phyloP scores from a whole-genome alignment of 2,113 vertebrate genomes.

The Capreolus pygargus region DNA sequence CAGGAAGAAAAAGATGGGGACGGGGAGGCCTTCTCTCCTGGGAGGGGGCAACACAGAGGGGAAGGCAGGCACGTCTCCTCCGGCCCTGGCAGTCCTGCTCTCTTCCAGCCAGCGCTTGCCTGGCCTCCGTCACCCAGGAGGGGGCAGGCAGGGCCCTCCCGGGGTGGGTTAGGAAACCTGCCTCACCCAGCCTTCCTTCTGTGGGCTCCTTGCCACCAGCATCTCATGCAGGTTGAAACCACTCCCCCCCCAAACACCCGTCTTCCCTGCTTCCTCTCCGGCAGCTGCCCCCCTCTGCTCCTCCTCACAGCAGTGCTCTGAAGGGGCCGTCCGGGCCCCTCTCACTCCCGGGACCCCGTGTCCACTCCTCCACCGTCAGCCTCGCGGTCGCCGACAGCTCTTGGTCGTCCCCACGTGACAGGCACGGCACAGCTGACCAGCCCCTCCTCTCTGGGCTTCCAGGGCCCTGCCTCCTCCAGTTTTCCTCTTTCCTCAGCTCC shows the following conservation, averaged over 20 bases:
- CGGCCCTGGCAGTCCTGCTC: neutral
- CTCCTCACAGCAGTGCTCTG: neutral
- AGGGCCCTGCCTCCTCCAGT: fast-evolving
- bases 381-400: neutral
- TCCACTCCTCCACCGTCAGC: neutral
- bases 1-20: neutral
- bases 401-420: neutral
- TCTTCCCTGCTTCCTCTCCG: neutral
- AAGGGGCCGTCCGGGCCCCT: neutral
- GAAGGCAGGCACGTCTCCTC: too few species aligned
- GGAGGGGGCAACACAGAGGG: neutral
- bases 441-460: neutral
- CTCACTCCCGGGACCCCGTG: neutral
- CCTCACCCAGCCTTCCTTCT: too few species aligned
- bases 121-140: neutral
- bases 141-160: too few species aligned
- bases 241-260: neutral
- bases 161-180: neutral
- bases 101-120: fast-evolving
- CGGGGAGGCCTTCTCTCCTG: neutral
- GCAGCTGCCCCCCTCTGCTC: neutral
- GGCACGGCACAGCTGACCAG: neutral
- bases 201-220: too few species aligned
- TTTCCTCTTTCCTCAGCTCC: neutral
- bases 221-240: neutral